Evolutionary conservation across 2,797 vertebrate species (phyloP).

Genomic region (Gobio occitaniae): DNA sequence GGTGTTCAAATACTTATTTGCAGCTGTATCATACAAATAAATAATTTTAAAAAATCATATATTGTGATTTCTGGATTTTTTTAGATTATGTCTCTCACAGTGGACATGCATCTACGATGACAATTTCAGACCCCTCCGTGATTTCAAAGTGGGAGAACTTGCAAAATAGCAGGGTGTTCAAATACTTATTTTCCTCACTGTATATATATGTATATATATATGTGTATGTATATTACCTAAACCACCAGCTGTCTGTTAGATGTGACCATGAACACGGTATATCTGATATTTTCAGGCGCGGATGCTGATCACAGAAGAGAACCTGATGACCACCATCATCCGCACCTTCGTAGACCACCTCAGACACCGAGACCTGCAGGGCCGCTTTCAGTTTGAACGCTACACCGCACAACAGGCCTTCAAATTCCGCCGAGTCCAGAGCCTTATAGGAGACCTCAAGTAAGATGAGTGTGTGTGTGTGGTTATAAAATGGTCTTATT

Average conservation of each 20-base stretch:
- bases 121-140: too few species aligned
- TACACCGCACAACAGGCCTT: constrained; percentile 95
- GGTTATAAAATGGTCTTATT: not conserved
- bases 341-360: constrained; percentile 95
- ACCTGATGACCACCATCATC: constrained; percentile 95
- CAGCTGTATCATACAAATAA: too few species aligned
- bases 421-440: constrained; percentile 95
- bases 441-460: constrained; percentile 93
- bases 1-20: too few species aligned
- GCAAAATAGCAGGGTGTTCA: too few species aligned
- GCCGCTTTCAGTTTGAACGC: constrained; percentile 95
- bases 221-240: not conserved
- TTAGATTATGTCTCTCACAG: too few species aligned
- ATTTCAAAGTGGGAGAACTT: too few species aligned
- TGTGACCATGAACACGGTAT: not conserved
- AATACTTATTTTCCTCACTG: too few species aligned
- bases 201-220: too few species aligned
- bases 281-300: constrained; percentile 81
- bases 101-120: too few species aligned
- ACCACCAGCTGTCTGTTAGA: not conserved
- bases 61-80: too few species aligned
- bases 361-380: constrained; percentile 90
- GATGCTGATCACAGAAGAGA: constrained; percentile 94
- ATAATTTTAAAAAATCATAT: too few species aligned
- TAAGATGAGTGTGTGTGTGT: constrained; percentile 69